Conservation (phyloP, 2,113 vertebrate genomes). For the Saguinus midas region DNA sequence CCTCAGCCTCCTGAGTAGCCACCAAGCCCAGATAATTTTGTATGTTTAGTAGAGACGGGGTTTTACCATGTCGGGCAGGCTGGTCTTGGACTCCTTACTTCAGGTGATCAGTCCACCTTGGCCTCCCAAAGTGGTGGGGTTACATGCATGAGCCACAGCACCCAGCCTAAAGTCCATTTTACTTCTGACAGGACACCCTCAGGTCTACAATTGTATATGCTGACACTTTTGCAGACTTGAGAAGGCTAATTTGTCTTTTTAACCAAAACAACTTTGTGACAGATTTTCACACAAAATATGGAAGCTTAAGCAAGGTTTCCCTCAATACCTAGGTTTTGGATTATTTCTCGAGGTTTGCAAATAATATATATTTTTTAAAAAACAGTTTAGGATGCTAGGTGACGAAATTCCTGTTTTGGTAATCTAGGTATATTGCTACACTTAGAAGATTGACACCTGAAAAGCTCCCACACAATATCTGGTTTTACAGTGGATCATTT, state of each 20-base stretch:
- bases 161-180: neutral
- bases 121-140: no score
- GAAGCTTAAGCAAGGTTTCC: neutral
- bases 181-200: neutral
- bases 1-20: no score
- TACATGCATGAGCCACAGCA: no score
- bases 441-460: neutral
- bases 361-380: neutral
- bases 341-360: constrained; percentile 20
- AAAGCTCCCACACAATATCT: neutral
- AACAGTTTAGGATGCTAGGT: neutral
- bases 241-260: neutral
- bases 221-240: neutral
- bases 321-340: neutral
- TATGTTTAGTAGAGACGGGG: no score
- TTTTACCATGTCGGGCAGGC: no score
- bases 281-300: neutral
- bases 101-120: no score
- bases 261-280: neutral
- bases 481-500: neutral
- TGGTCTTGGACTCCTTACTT: no score
- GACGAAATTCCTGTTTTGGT: neutral
- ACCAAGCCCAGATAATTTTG: no score
- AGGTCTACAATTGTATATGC: neutral
- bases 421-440: neutral